These are phyloP conservation scores for Grus americana DNA, from an alignment of 2,113 vertebrate species.

Conservation along the genomic window DNA sequence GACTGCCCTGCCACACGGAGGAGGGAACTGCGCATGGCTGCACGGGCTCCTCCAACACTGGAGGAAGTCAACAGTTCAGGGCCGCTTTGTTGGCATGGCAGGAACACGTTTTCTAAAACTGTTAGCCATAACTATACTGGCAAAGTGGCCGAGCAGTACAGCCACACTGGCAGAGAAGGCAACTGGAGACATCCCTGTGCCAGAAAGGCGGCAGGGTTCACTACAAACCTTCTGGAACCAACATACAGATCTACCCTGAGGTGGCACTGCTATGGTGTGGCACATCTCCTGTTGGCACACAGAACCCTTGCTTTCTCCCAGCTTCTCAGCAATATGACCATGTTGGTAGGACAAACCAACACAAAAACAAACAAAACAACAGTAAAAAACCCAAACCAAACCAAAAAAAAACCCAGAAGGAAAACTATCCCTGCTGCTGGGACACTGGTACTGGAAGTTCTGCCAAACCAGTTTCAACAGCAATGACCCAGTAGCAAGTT, in stretches of 20 bases:
- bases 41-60: too few species aligned
- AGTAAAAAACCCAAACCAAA: too few species aligned
- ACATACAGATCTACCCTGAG: rapidly evolving
- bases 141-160: rapidly evolving
- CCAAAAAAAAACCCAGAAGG: neutral
- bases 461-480: neutral
- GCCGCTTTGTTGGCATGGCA: too few species aligned
- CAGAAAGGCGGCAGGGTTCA: neutral
- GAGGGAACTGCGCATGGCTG: rapidly evolving
- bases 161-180: rapidly evolving
- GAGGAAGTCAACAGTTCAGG: neutral
- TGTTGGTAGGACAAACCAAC: rapidly evolving
- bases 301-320: neutral
- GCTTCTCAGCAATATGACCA: neutral
- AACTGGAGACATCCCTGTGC: neutral
- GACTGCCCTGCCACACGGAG: rapidly evolving
- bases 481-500: neutral
- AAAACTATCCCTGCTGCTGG: neutral
- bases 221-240: neutral
- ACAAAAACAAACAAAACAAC: too few species aligned
- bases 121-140: neutral
- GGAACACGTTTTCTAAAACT: rapidly evolving
- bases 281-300: neutral
- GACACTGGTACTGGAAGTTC: neutral
- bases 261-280: rapidly evolving